Evolutionary conservation across 2,113 vertebrate species (phyloP).

Genomic region (Spizaetus ornatus): DNA sequence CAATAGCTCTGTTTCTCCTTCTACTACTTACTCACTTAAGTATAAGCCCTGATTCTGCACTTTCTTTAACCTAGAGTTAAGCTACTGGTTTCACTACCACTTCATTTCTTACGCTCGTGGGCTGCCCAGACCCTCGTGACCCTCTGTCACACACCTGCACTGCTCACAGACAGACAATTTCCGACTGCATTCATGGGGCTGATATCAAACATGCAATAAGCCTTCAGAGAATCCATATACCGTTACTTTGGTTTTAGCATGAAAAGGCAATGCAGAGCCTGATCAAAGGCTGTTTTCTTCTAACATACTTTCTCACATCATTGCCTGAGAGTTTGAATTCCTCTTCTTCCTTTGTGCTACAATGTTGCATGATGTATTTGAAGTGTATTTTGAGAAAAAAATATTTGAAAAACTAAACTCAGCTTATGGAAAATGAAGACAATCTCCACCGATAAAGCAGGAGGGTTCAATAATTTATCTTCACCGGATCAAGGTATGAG

Average conservation of each 20-base stretch:
- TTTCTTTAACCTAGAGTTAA: background rate
- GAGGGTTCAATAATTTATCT: background rate
- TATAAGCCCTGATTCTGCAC: background rate
- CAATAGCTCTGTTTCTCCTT: background rate
- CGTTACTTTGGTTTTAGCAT: background rate
- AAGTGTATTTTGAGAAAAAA: background rate
- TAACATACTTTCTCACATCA: background rate
- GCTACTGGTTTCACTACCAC: background rate
- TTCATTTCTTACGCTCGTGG: accelerated
- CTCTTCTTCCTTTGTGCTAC: background rate
- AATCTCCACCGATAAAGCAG: background rate
- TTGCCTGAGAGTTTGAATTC: background rate
- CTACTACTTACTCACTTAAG: background rate
- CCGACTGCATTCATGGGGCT: background rate
- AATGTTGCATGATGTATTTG: background rate
- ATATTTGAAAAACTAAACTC: background rate
- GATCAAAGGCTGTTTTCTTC: background rate
- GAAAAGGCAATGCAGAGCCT: background rate
- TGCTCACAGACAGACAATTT: background rate
- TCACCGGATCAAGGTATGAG: background rate
- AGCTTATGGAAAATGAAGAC: background rate
- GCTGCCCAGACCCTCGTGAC: background rate
- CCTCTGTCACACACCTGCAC: background rate
- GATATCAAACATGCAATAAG: background rate
- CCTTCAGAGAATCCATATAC: background rate